Evolutionary conservation across 2,113 vertebrate species (phyloP), one percentile per base, ranked within the genome.

Genomic region (Gambusia holbrooki): DNA sequence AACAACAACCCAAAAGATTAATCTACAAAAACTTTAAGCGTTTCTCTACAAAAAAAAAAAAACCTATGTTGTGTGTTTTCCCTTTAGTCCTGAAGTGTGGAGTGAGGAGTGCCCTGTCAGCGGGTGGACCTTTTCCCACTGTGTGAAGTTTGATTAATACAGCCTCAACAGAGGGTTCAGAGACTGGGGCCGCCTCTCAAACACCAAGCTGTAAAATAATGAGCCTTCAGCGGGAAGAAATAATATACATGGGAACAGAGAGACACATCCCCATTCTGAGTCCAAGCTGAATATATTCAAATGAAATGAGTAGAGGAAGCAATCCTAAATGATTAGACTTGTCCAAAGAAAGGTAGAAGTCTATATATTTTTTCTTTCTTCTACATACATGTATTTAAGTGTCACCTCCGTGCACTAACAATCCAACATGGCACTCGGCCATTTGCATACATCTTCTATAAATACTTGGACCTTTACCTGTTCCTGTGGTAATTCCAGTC

Each of bases 111-210:
- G 84, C 74, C 35, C 37, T 85, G 88, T 87, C 89, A 91, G 89
- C 79, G 75, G 83, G 87, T 84, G 89, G 86, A 90, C 80, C 84
- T 61, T 79, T 87, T 93, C 95, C 95, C 91, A 79, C 94, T 93
- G 90, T 90, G 90, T 95, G 94, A 95, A 96, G 96, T 96, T 97
- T 97, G 96, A 97, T 96, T 96, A 97, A 96, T 96, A 94, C 90
- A 92, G 85, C 89, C 81, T 91, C 88, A 85, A 93, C 91, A 92
- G 88, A 90, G 90, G 90, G 93, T 93, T 93, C 94, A 93, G 92
- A 92, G 82, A 92, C 92, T 74, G 85, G 88, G 90, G 82, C 90
- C 82, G 90, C 90, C 93, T 89, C 82, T 95, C 94, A 95, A 91
- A 94, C 95, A 95, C 93, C 93, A 94, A 91, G 94, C 92, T 90